These are phyloP conservation scores for Nothoprocta pentlandii DNA, from an alignment of 2,113 vertebrate genomes.

Conservation along the genomic window DNA sequence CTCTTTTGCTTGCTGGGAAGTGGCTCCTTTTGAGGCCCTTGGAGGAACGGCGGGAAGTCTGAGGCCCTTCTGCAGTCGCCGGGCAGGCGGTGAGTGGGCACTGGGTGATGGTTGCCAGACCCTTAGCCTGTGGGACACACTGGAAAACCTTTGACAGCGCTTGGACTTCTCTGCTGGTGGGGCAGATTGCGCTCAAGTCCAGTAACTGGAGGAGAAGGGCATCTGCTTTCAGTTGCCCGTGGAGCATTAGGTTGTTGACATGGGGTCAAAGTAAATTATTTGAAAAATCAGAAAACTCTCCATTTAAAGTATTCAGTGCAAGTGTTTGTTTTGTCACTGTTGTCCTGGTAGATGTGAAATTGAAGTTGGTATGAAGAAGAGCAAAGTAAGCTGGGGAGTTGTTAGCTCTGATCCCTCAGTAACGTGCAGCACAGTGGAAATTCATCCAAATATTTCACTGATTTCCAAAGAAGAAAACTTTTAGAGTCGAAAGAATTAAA, in stretches of 20 bases:
- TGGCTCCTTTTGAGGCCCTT: background rate
- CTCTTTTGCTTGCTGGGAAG: background rate
- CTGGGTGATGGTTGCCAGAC: slow-evolving; percentile 56
- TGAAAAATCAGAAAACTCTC: too few relatives aligned
- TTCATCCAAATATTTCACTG: background rate
- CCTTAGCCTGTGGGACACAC: background rate
- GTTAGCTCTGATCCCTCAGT: background rate
- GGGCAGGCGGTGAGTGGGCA: background rate
- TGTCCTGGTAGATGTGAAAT: background rate
- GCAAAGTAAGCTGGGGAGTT: background rate
- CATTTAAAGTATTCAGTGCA: background rate
- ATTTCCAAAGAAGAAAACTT: background rate
- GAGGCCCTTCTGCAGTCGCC: background rate
- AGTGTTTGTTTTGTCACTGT: background rate
- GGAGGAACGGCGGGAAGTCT: background rate
- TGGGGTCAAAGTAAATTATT: background rate
- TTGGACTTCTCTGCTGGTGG: background rate
- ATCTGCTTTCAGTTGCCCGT: background rate
- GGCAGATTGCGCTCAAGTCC: slow-evolving; percentile 20
- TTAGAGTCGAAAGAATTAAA: background rate
- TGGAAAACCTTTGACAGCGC: slow-evolving; percentile 45
- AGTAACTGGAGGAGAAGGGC: background rate
- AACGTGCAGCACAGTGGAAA: background rate
- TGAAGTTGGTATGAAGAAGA: background rate
- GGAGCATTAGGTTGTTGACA: background rate